Conservation (phyloP, 1,140 invertebrate species). For the Hylyphantes graminicola region DNA sequence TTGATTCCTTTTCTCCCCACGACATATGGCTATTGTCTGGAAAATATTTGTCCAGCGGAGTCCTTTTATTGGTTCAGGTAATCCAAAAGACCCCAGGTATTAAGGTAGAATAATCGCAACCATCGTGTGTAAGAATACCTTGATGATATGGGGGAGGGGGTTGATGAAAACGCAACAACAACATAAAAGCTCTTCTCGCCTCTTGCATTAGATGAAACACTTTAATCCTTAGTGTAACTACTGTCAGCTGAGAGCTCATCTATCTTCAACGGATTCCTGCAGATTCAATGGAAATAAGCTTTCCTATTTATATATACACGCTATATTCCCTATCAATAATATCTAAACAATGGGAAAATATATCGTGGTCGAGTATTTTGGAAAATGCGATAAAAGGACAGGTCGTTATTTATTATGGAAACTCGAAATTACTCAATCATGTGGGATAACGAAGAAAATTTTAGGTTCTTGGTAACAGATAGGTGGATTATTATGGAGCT, state of each 20-base stretch:
- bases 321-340: constrained; percentile 18
- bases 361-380: not conserved
- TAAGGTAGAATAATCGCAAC: constrained; percentile 17
- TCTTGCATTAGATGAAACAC: constrained; percentile 35
- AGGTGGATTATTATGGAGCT: no score
- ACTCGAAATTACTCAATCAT: not conserved
- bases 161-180: constrained; percentile 16
- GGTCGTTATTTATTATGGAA: not conserved
- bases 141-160: constrained; percentile 21
- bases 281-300: constrained; percentile 31
- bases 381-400: constrained; percentile 2
- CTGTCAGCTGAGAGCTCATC: constrained; percentile 33
- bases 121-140: constrained; percentile 16
- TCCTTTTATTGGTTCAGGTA: constrained; percentile 15
- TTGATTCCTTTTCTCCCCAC: no score
- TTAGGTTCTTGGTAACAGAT: no score
- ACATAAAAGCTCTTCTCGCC: constrained; percentile 11
- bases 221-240: constrained; percentile 46
- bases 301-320: constrained; percentile 1
- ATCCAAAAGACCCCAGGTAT: constrained; percentile 13
- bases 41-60: no score
- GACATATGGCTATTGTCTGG: no score
- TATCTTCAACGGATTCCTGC: constrained; percentile 18
- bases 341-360: constrained; percentile 26
- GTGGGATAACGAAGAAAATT: no score